These are phyloP conservation scores for Monochamus alternatus DNA, from an alignment of 2,888 invertebrate genomes.

Conservation along the genomic window DNA sequence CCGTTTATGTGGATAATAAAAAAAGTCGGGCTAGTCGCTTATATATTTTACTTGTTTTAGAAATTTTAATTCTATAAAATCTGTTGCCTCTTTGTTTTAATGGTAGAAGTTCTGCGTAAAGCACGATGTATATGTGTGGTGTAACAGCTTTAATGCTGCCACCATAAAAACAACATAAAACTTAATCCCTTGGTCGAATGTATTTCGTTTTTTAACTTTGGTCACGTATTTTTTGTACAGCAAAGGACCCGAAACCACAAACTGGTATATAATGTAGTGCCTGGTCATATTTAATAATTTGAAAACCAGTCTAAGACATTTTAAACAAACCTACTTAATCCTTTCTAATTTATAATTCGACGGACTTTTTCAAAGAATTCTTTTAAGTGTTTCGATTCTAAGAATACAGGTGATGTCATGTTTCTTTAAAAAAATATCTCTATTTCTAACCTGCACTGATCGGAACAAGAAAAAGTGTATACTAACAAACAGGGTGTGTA, in stretches of 20 bases:
- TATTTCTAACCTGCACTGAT: not conserved
- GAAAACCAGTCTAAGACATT: slow-evolving; percentile 14
- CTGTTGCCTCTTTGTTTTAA: not conserved
- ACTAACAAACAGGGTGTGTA: no score
- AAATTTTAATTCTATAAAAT: not conserved
- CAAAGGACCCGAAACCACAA: slow-evolving; percentile 2
- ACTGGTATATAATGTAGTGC: not conserved
- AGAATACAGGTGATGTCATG: not conserved
- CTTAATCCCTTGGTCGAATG: slow-evolving; percentile 8
- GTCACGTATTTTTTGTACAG: slow-evolving; percentile 23
- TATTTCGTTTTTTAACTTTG: slow-evolving; percentile 1
- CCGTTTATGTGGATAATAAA: not conserved
- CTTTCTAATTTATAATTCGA: not conserved
- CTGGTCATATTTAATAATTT: not conserved
- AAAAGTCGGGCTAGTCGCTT: not conserved
- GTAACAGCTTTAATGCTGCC: slow-evolving; percentile 8
- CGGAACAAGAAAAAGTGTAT: no score
- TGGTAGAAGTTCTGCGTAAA: not conserved
- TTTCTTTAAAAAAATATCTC: not conserved
- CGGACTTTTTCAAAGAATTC: not conserved
- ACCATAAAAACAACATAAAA: slow-evolving; percentile 2
- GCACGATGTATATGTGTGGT: not conserved
- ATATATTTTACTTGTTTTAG: not conserved
- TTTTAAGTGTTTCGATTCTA: not conserved
- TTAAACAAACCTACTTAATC: not conserved